Conservation (phyloP, 2,888 invertebrate species). For the Plagiodera versicolora region DNA sequence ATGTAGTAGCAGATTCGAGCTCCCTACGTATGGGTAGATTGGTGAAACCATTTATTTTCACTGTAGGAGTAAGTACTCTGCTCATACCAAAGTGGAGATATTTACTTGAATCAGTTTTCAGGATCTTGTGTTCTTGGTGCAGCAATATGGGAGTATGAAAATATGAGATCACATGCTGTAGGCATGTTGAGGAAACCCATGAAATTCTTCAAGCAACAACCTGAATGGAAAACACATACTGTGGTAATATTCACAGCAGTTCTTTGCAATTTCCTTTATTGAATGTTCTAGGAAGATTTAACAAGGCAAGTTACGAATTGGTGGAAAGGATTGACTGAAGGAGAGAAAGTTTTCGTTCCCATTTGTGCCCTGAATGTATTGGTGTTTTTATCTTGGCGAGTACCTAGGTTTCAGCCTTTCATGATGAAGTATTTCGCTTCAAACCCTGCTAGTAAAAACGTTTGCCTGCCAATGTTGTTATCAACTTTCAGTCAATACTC, state of each 20-base stretch:
- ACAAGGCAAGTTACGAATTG: conserved; percentile 57
- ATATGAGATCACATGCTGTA: conserved; percentile 60
- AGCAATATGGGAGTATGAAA: conserved; percentile 89
- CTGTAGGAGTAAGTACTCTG: conserved; percentile 61
- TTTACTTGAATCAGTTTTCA: conserved; percentile 46
- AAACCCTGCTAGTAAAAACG: conserved; percentile 73
- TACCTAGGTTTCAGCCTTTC: conserved; percentile 67
- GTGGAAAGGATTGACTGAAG: conserved; percentile 74
- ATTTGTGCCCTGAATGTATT: conserved; percentile 76
- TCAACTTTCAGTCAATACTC: conserved; percentile 96
- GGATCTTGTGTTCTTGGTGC: conserved; percentile 72
- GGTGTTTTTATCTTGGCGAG: conserved; percentile 82
- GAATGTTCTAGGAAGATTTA: conserved; percentile 44
- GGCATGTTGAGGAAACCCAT: conserved; percentile 58
- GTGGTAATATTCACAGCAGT: background rate
- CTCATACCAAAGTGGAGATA: background rate
- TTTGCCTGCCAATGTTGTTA: conserved; percentile 86
- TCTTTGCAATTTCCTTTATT: conserved; percentile 8
- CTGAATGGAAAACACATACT: conserved; percentile 30
- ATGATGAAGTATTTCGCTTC: conserved; percentile 88
- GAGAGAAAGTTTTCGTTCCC: conserved; percentile 77
- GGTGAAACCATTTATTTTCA: conserved; percentile 66
- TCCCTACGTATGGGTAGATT: conserved; percentile 56
- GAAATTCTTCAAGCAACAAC: conserved; percentile 56
- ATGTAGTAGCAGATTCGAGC: conserved; percentile 54